Percentiles rank a stretch among this genome's conserved stretches.
These are phyloP conservation scores for Nebria salina DNA, from an alignment of 2,888 invertebrate genomes.

Conservation along the genomic window DNA sequence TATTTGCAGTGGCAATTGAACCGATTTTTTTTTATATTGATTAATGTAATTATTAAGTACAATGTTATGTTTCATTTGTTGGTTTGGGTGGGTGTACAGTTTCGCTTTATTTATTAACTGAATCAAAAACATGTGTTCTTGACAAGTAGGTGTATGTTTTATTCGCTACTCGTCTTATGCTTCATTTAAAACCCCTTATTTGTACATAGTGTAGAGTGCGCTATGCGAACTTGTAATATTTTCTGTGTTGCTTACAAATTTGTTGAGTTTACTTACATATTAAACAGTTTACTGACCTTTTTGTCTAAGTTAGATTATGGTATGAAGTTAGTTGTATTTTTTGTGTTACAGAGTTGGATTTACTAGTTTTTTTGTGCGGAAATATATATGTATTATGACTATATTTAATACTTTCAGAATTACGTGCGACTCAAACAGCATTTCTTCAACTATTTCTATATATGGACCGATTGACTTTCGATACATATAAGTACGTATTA, in stretches of 20 bases:
- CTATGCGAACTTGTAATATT: neutral
- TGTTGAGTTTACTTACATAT: neutral
- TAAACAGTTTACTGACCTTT: neutral
- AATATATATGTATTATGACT: neutral
- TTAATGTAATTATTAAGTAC: neutral
- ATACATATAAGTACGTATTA: neutral
- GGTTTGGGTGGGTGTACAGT: neutral
- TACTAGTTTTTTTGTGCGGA: neutral
- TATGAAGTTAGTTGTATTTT: neutral
- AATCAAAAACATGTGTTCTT: neutral
- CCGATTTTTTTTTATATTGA: neutral
- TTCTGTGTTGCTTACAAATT: constrained; percentile 1
- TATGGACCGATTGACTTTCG: neutral
- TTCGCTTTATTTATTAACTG: neutral
- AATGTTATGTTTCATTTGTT: neutral
- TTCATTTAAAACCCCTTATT: constrained; percentile 39
- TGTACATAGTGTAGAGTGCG: constrained; percentile 15
- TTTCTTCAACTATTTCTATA: neutral
- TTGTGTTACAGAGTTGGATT: neutral
- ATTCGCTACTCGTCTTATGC: constrained; percentile 4
- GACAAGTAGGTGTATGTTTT: neutral
- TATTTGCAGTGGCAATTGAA: neutral
- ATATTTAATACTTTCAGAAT: neutral
- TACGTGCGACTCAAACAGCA: neutral
- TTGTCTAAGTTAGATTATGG: neutral